Evolutionary conservation across 2,888 invertebrate genomes (phyloP).

Genomic region (Drosophila fulvimacula): DNA sequence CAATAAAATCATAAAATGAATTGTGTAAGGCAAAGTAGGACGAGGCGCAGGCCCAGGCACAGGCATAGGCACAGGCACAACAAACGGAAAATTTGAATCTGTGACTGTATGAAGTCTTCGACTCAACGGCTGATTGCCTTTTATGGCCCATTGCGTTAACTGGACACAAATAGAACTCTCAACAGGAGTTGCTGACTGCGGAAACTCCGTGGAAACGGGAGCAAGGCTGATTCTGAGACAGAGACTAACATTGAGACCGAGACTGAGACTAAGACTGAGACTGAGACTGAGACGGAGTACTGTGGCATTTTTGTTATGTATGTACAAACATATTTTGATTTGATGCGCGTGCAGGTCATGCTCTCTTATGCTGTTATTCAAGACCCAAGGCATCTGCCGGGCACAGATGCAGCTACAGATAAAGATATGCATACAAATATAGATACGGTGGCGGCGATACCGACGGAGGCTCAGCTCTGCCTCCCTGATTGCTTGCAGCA

Average conservation of each 20-base stretch:
- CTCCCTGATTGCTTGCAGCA: conserved; percentile 7
- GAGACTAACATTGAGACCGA: not conserved
- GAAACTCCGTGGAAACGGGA: conserved; percentile 12
- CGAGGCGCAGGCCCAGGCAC: no score
- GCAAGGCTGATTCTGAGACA: not conserved
- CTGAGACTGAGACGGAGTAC: conserved; percentile 22
- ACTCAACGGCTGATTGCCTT: conserved; percentile 62
- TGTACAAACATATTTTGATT: conserved; percentile 69
- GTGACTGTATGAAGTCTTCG: conserved; percentile 38
- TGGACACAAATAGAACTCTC: conserved; percentile 77
- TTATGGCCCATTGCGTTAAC: conserved; percentile 74
- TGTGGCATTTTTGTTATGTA: conserved; percentile 57
- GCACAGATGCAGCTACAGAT: conserved; percentile 36
- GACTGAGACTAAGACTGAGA: conserved; percentile 9
- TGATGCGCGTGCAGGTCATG: conserved; percentile 72
- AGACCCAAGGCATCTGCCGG: conserved; percentile 7
- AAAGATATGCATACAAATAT: conserved; percentile 19
- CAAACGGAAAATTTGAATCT: conserved; percentile 71
- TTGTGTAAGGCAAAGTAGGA: conserved; percentile 54
- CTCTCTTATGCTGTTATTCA: conserved; percentile 63
- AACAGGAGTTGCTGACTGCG: conserved; percentile 41
- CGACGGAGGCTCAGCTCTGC: conserved; percentile 1
- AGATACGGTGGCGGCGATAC: conserved; percentile 28
- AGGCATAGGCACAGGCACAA: no score
- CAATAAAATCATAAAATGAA: conserved; percentile 81